Percentiles rank a stretch among this genome's conserved stretches.
These are phyloP conservation scores for Palythoa grandiflora DNA, from an alignment of 92 coral and sea anemone species.

Conservation along the genomic window DNA sequence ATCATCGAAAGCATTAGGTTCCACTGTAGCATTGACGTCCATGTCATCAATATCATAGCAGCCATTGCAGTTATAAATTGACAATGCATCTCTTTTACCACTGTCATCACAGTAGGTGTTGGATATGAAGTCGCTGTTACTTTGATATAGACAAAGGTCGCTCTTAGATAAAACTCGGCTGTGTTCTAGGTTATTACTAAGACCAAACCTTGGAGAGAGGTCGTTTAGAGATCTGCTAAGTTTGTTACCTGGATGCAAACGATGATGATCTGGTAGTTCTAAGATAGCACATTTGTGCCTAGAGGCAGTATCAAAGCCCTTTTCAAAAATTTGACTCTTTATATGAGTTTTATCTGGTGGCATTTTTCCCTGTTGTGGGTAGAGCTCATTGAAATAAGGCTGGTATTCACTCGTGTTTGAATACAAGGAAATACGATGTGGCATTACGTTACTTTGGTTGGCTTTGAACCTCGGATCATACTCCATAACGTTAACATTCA, in stretches of 20 bases:
- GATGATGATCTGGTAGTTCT: not conserved
- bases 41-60: not conserved
- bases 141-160: conserved; percentile 37
- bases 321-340: not conserved
- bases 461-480: not conserved
- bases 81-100: not conserved
- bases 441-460: not conserved
- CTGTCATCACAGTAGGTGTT: not conserved
- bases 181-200: not conserved
- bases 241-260: not conserved
- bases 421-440: not conserved
- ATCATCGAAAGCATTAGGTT: not conserved
- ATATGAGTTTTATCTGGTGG: not conserved
- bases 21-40: not conserved
- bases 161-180: conserved; percentile 34
- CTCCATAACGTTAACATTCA: not conserved
- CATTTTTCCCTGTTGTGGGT: not conserved
- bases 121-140: conserved; percentile 11
- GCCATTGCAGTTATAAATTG: not conserved
- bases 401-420: conserved; percentile 1
- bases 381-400: not conserved
- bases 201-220: not conserved
- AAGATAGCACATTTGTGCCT: not conserved
- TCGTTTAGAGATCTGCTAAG: conserved; percentile 27
- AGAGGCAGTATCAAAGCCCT: not conserved